phyloP scores from a whole-genome alignment of 2,113 vertebrate species.

The Macquaria ambigua region DNA sequence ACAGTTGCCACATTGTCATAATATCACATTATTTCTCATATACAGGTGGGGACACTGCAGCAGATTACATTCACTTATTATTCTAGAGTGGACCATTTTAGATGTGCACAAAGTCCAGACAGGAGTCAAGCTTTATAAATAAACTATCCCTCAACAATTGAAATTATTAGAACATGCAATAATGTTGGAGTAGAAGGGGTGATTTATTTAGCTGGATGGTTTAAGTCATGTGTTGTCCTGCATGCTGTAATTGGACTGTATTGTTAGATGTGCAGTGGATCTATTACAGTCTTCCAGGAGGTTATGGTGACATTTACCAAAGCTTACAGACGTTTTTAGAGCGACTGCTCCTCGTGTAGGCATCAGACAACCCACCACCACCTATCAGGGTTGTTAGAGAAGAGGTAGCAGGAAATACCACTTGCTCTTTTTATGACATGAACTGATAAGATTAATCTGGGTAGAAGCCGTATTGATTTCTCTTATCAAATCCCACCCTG shows the following conservation, averaged over 20 bases:
- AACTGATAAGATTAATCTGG: background rate
- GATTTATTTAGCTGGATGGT: background rate
- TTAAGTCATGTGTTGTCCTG: background rate
- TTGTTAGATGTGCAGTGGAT: background rate
- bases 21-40: background rate
- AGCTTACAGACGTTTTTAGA: background rate
- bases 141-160: background rate
- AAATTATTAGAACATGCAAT: background rate
- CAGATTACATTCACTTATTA: no score
- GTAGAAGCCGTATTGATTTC: conserved; percentile 7
- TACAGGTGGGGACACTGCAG: background rate
- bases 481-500: background rate
- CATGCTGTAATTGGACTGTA: background rate
- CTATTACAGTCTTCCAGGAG: background rate
- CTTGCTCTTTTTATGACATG: background rate
- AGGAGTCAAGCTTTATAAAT: background rate
- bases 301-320: conserved; percentile 5
- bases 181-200: background rate
- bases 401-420: background rate
- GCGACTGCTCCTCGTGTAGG: background rate
- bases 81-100: no score
- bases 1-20: background rate
- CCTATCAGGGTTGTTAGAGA: background rate
- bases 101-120: background rate
- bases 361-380: background rate